Evolutionary conservation across 1,140 invertebrate genomes (phyloP).

Genomic region (Colletes gigas): DNA sequence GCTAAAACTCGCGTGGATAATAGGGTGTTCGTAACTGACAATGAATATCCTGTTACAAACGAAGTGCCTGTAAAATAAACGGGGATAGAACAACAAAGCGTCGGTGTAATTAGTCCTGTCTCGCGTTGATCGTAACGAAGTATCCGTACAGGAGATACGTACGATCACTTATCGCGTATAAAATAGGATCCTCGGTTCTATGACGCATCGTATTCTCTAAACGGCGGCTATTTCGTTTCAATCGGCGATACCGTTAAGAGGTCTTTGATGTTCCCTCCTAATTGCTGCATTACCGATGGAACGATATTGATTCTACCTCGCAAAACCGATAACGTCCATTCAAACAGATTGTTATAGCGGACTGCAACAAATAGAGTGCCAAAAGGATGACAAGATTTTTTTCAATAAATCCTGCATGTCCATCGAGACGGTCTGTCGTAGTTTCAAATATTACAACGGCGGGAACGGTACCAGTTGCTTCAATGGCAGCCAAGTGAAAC

Average conservation of each 20-base stretch:
- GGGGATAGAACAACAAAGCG: background rate
- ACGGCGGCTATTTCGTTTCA: slow-evolving; percentile 32
- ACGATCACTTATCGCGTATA: background rate
- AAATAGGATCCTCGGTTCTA: slow-evolving; percentile 1
- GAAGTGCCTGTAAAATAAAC: slow-evolving; percentile 30
- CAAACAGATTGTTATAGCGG: slow-evolving; percentile 82
- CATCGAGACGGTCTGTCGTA: slow-evolving; percentile 79
- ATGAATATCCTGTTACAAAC: background rate
- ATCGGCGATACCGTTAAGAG: slow-evolving; percentile 17
- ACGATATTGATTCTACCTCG: slow-evolving; percentile 20
- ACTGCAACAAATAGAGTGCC: slow-evolving; percentile 77
- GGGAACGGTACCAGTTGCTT: slow-evolving; percentile 79
- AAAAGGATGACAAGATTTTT: slow-evolving; percentile 74
- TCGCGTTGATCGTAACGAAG: slow-evolving; percentile 33
- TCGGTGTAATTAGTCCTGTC: slow-evolving; percentile 33
- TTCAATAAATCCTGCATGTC: slow-evolving; percentile 80
- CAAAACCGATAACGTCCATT: background rate
- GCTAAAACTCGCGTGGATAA: background rate
- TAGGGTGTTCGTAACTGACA: background rate
- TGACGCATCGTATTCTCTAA: slow-evolving; percentile 19
- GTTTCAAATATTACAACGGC: slow-evolving; percentile 68
- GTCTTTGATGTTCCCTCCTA: slow-evolving; percentile 11
- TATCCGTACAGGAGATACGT: background rate
- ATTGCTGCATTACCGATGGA: slow-evolving; percentile 20
- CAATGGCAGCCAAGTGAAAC: slow-evolving; percentile 56